A percentile compares a stretch with the other conserved stretches of the same genome.
These are phyloP conservation scores for Sinotaia quadrata DNA, from an alignment of 2,888 invertebrate genomes.

Conservation along the genomic window DNA sequence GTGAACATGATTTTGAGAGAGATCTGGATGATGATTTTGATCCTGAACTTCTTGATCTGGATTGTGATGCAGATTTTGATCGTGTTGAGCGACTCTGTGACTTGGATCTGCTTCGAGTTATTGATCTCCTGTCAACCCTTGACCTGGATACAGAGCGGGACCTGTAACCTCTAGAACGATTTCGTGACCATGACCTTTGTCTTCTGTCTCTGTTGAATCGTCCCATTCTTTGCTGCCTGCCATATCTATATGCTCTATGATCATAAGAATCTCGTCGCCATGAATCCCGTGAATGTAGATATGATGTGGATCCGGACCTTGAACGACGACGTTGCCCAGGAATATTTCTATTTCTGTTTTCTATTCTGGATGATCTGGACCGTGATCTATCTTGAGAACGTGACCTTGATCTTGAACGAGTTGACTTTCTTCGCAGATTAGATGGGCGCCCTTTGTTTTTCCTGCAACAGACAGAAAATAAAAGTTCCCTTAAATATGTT, in stretches of 20 bases:
- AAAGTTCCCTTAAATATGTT: background rate
- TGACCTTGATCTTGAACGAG: conserved; percentile 42
- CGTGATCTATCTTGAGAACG: conserved; percentile 34
- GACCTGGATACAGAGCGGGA: conserved; percentile 43
- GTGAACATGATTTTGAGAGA: conserved; percentile 61
- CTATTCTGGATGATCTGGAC: conserved; percentile 15
- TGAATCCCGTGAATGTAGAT: conserved; percentile 48
- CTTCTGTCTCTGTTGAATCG: conserved; percentile 10
- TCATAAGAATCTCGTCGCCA: conserved; percentile 2
- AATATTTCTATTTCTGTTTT: background rate
- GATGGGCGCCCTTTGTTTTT: conserved; percentile 11
- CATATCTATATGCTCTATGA: background rate
- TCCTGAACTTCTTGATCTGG: conserved; percentile 50
- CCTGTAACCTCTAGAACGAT: conserved; percentile 35
- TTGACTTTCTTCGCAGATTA: conserved; percentile 17
- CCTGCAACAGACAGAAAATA: conserved; percentile 25
- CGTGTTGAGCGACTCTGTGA: conserved; percentile 40
- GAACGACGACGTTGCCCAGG: conserved; percentile 30
- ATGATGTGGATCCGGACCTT: conserved; percentile 41
- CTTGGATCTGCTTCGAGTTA: too few species aligned
- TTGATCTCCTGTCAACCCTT: conserved; percentile 38
- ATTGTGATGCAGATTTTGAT: conserved; percentile 34
- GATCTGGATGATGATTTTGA: conserved; percentile 53
- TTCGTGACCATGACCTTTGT: conserved; percentile 41
- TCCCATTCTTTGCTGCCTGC: conserved; percentile 15